A percentile compares a stretch with the other conserved stretches of the same genome.
phyloP scores from a whole-genome alignment of 2,888 invertebrate species.

The Drosophila niveifrons region DNA sequence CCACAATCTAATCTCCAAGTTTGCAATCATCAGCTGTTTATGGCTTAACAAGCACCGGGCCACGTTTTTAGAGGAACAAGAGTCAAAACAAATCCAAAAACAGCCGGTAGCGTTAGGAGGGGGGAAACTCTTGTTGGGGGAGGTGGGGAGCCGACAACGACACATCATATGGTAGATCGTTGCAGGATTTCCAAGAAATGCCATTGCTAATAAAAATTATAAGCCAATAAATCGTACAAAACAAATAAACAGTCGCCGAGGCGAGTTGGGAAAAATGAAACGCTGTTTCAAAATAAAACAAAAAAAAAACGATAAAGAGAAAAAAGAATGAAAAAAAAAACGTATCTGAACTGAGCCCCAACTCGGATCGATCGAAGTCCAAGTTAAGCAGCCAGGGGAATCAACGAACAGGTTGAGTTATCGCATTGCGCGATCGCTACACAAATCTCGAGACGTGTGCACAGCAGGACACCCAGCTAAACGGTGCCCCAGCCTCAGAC shows the following conservation, averaged over 20 bases:
- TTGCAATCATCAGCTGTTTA: constrained; percentile 47
- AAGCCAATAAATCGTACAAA: constrained; percentile 78
- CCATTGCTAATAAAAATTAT: constrained; percentile 80
- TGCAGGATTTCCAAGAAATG: constrained; percentile 75
- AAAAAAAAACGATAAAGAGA: constrained; percentile 10
- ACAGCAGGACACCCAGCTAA: constrained; percentile 81
- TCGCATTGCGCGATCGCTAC: constrained; percentile 79
- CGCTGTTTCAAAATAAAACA: constrained; percentile 55
- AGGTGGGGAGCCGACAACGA: constrained; percentile 11
- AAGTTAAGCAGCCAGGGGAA: constrained; percentile 20
- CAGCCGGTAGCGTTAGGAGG: constrained; percentile 34
- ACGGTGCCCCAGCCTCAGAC: constrained; percentile 52
- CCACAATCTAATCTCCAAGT: background rate
- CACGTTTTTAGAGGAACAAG: constrained; percentile 14
- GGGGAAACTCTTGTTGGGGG: background rate
- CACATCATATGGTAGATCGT: constrained; percentile 60
- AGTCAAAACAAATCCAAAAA: constrained; percentile 41
- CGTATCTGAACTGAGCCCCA: constrained; percentile 15
- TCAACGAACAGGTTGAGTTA: constrained; percentile 77
- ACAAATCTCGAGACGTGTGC: constrained; percentile 81
- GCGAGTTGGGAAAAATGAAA: constrained; percentile 57
- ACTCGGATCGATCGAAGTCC: constrained; percentile 44
- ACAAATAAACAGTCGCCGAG: constrained; percentile 59
- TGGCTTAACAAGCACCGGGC: constrained; percentile 7
- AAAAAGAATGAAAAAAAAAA: background rate